Base-by-base conservation (phyloP, 2,113 vertebrate species). In the Aix galericulata region DNA sequence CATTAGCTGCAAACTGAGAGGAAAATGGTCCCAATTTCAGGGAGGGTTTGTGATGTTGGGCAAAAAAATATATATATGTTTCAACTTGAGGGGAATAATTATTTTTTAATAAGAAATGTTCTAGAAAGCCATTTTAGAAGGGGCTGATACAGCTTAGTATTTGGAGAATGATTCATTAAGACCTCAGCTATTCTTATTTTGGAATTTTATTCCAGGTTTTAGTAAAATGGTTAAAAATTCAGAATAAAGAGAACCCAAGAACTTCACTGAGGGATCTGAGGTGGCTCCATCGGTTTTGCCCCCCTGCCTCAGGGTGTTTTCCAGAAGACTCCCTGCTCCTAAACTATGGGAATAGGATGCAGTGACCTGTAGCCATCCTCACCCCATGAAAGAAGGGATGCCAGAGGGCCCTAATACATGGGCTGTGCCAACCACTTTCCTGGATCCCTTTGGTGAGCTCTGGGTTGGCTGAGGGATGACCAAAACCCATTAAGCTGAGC, bases 161-260 rank as follows among this genome's bases (percentile, higher is more conserved):
- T 64, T 85, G 71, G 20, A 83, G 79, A 77, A 66, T 81, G 68
- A 86, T 86, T 95, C 40, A 66, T 88, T 80, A 62, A 44, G 63
- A 42, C 22, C 40, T 63, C 0, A 17, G 26, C 62, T 69, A 36
- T 36, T 78, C 50, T 88, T 22, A 1, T 58, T 83, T 73, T 8
- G 82, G 76, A 60, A 40, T 66, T 91, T 90, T 81, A 73, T 88
- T 93, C 64, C 44, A 74, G 31, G 48, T 86, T 92, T 91, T 78
- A 75, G 36, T 29, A 92, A 94, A n/a, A 21, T 44, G 64, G 52
- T 63, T 50, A 58, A 55, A 71, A 92, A 75, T 84, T 67, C 14
- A 25, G 77, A 78, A 59, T 15, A 74, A 92, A 82, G 91, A 83
- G 36, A 62, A 34, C 34, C 20, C 53, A 34, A 46, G 59, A 56